phyloP scores from a whole-genome alignment of 2,888 invertebrate species.

The Melieria crassipennis region DNA sequence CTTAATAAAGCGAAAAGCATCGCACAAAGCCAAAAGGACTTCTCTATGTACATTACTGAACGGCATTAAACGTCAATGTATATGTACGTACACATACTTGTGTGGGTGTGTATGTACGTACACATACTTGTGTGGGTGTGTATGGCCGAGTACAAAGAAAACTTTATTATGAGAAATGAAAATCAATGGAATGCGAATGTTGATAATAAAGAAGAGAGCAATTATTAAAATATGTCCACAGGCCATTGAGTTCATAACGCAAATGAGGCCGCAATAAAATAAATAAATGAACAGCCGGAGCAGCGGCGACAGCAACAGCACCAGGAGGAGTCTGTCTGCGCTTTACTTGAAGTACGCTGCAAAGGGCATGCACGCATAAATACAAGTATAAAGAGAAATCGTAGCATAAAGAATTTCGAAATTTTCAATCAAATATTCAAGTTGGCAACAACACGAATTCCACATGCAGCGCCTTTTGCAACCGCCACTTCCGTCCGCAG shows the following conservation, averaged over 20 bases:
- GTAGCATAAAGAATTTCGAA: background rate
- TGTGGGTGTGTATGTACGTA: too few relatives aligned
- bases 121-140: too few relatives aligned
- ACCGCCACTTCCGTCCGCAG: background rate
- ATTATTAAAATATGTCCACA: conserved; percentile 61
- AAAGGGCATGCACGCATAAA: background rate
- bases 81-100: too few relatives aligned
- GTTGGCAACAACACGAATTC: background rate
- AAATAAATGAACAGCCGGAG: conserved; percentile 57
- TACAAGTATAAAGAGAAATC: background rate
- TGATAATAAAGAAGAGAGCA: conserved; percentile 49
- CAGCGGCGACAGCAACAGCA: background rate
- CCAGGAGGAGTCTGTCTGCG: background rate
- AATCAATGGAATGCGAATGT: conserved; percentile 60
- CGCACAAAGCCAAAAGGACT: conserved; percentile 1
- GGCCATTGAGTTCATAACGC: conserved; percentile 63
- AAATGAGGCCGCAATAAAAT: conserved; percentile 64
- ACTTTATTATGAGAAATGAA: conserved; percentile 48
- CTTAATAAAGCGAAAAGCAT: background rate
- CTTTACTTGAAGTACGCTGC: background rate
- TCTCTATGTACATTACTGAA: too few relatives aligned
- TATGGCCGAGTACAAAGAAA: background rate
- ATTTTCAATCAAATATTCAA: background rate
- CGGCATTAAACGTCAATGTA: too few relatives aligned
- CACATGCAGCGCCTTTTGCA: background rate